Percentiles rank a stretch among this genome's conserved stretches.
phyloP scores from a whole-genome alignment of 2,797 vertebrate genomes.

The Eutrigla gurnardus region DNA sequence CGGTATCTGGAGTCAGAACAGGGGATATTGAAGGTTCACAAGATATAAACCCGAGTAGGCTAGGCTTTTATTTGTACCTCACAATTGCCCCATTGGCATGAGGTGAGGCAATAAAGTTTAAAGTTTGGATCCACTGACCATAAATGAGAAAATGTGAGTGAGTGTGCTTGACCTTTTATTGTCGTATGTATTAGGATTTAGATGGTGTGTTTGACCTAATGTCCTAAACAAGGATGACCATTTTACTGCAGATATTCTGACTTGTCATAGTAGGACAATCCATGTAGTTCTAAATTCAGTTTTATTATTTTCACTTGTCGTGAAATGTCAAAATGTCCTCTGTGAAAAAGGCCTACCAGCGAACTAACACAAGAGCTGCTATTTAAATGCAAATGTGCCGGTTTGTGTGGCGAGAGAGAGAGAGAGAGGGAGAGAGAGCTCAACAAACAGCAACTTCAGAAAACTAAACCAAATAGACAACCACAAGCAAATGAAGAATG shows the following conservation, averaged over 20 bases:
- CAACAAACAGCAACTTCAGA: not conserved
- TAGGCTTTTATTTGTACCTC: not conserved
- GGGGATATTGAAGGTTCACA: not conserved
- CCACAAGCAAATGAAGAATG: not conserved
- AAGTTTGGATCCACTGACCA: not conserved
- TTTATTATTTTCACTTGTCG: not conserved
- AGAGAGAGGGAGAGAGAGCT: constrained; percentile 1
- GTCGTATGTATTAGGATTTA: not conserved
- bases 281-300: too few relatives aligned
- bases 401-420: not conserved
- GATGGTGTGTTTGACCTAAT: not conserved
- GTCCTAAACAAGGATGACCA: not conserved
- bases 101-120: not conserved
- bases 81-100: not conserved
- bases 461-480: not conserved
- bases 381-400: constrained; percentile 1
- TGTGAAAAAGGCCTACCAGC: not conserved
- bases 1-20: not conserved
- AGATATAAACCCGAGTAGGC: too few relatives aligned
- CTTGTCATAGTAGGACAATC: not conserved
- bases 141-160: not conserved
- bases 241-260: not conserved
- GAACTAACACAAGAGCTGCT: not conserved
- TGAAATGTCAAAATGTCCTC: not conserved
- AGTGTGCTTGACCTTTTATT: not conserved